A percentile compares a stretch with the other conserved stretches of the same genome.
Conservation (phyloP, 1,140 invertebrate species). For the Drosophila bocqueti region DNA sequence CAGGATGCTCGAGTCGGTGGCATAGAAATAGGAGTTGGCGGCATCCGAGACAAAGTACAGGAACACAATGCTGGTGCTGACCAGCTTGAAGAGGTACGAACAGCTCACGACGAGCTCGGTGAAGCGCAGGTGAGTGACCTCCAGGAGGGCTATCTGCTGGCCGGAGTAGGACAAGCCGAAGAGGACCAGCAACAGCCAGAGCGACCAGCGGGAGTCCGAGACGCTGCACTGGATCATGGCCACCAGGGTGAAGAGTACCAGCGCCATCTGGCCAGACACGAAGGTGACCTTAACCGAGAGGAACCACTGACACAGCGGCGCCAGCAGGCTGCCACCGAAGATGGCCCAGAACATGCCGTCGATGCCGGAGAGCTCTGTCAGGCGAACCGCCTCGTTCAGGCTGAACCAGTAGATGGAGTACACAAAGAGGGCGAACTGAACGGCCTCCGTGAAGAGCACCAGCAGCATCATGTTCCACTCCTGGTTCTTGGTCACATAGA, state of each 20-base stretch:
- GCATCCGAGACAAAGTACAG: slow-evolving; percentile 73
- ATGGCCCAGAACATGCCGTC: slow-evolving; percentile 77
- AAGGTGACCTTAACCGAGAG: slow-evolving; percentile 72
- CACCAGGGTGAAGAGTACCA: slow-evolving; percentile 63
- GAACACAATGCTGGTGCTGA: slow-evolving; percentile 68
- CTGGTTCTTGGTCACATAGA: slow-evolving; percentile 81
- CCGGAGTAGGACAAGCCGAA: slow-evolving; percentile 74
- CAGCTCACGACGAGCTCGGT: slow-evolving; percentile 64
- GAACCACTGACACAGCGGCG: slow-evolving; percentile 55
- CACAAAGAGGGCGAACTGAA: slow-evolving; percentile 77
- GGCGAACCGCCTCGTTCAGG: slow-evolving; percentile 59
- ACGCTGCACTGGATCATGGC: slow-evolving; percentile 72
- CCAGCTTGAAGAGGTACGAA: slow-evolving; percentile 67
- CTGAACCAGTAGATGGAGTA: slow-evolving; percentile 79
- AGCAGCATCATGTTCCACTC: slow-evolving; percentile 75
- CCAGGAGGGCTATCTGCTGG: slow-evolving; percentile 68
- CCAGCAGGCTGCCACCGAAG: slow-evolving; percentile 64
- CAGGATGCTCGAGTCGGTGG: slow-evolving; percentile 68
- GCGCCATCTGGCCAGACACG: slow-evolving; percentile 59
- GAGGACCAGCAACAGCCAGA: slow-evolving; percentile 73
- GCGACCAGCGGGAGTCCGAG: slow-evolving; percentile 55
- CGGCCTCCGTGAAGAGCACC: slow-evolving; percentile 72
- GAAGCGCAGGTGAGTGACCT: slow-evolving; percentile 71
- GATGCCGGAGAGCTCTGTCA: slow-evolving; percentile 55
- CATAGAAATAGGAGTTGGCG: slow-evolving; percentile 77